A percentile compares a stretch with the other conserved stretches of the same genome.
phyloP scores from a whole-genome alignment of 2,888 invertebrate species.

The Drosophila fulvimacula region DNA sequence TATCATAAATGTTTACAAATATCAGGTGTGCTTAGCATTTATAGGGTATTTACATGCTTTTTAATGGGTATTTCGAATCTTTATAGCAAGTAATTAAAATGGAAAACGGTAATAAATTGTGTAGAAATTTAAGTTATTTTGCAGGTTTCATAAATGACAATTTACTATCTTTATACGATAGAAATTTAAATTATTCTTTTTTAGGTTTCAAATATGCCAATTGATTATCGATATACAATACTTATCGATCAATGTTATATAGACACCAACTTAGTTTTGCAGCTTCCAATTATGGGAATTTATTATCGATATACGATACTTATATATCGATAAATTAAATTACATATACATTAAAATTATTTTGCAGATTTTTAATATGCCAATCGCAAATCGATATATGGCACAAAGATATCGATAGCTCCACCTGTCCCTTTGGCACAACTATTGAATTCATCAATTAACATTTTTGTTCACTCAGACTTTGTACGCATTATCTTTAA shows the following conservation, averaged over 20 bases:
- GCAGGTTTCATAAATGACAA: too few species aligned
- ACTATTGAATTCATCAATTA: conserved; percentile 10
- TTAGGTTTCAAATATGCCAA: too few species aligned
- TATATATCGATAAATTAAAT: neutral
- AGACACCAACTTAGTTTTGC: too few species aligned
- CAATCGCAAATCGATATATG: too few species aligned
- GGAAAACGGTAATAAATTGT: neutral
- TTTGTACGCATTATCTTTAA: conserved; percentile 3
- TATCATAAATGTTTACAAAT: conserved; percentile 30
- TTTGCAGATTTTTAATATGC: neutral
- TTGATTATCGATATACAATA: neutral
- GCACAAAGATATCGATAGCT: neutral
- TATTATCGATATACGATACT: neutral
- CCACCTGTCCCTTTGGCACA: neutral
- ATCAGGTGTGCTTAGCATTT: conserved; percentile 7
- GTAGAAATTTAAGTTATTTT: neutral
- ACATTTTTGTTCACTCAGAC: conserved; percentile 2
- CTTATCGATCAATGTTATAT: too few species aligned
- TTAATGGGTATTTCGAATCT: conserved; percentile 2
- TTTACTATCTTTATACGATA: neutral
- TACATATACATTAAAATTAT: neutral
- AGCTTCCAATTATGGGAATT: neutral
- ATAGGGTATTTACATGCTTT: neutral
- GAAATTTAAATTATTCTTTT: neutral
- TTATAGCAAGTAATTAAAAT: neutral